Evolutionary conservation across 2,797 vertebrate species (phyloP).

Genomic region (Enteromius anoplus): DNA sequence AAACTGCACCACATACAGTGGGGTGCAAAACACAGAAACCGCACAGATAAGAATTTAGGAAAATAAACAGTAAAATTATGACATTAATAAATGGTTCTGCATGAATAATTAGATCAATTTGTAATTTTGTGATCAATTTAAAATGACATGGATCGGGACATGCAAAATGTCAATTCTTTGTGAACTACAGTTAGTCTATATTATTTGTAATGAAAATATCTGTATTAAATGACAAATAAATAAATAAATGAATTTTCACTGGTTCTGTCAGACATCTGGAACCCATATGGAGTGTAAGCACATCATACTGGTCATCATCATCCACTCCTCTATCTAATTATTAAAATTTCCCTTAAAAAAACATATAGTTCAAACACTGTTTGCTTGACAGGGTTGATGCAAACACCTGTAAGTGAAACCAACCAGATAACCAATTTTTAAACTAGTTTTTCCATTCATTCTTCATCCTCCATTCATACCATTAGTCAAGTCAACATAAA

Average conservation of each 20-base stretch:
- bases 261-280: neutral
- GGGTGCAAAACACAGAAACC: no score
- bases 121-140: no score
- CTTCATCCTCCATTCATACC: neutral
- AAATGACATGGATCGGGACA: neutral
- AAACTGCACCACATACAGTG: no score
- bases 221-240: neutral
- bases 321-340: neutral
- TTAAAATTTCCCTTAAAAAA: neutral
- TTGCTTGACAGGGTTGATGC: neutral
- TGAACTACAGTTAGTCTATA: neutral
- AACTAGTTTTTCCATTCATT: neutral
- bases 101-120: neutral
- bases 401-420: conserved; percentile 4
- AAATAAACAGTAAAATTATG: neutral
- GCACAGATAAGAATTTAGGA: neutral
- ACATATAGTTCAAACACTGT: neutral
- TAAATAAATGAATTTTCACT: neutral
- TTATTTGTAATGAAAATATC: neutral
- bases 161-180: neutral
- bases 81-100: neutral
- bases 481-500: neutral
- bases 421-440: neutral
- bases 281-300: neutral
- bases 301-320: neutral